phyloP scores from a whole-genome alignment of 2,113 vertebrate species.

The Engystomops pustulosus region DNA sequence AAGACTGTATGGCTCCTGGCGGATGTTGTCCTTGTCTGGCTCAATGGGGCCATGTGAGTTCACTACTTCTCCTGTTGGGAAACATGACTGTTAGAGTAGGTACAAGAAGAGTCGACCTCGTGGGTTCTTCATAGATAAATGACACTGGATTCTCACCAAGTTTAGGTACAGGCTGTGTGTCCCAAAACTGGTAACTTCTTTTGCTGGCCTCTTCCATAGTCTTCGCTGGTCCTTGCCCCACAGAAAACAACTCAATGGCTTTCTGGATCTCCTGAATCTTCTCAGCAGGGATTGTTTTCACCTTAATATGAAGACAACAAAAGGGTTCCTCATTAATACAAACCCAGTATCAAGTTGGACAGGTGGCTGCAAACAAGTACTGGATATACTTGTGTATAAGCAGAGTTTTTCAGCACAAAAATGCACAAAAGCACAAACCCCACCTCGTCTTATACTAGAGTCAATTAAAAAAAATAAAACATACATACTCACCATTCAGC shows the following conservation, averaged over 20 bases:
- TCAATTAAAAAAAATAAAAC: no score
- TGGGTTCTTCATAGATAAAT: neutral
- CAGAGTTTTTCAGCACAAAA: no score
- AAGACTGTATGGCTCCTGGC: constrained; percentile 94
- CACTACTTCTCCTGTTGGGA: constrained; percentile 89
- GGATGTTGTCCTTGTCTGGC: constrained; percentile 92
- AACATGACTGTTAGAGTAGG: neutral
- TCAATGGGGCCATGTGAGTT: constrained; percentile 93
- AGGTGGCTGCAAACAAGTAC: neutral
- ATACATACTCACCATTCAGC: no score
- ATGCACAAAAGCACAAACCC: no score
- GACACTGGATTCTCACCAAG: constrained; percentile 77
- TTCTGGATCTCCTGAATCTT: constrained; percentile 99
- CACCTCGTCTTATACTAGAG: no score
- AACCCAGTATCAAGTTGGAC: no score
- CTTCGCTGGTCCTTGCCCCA: constrained; percentile 95
- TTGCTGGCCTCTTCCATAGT: constrained; percentile 98
- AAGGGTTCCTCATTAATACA: constrained; percentile 24
- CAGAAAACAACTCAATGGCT: constrained; percentile 96
- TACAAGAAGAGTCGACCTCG: neutral
- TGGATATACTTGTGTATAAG: no score
- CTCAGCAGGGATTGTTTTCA: constrained; percentile 93
- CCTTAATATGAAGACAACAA: constrained; percentile 69
- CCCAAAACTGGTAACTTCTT: constrained; percentile 99
- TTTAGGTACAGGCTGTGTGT: constrained; percentile 97